Base-by-base conservation (phyloP, 2,797 vertebrate species). In the Gila robusta region DNA sequence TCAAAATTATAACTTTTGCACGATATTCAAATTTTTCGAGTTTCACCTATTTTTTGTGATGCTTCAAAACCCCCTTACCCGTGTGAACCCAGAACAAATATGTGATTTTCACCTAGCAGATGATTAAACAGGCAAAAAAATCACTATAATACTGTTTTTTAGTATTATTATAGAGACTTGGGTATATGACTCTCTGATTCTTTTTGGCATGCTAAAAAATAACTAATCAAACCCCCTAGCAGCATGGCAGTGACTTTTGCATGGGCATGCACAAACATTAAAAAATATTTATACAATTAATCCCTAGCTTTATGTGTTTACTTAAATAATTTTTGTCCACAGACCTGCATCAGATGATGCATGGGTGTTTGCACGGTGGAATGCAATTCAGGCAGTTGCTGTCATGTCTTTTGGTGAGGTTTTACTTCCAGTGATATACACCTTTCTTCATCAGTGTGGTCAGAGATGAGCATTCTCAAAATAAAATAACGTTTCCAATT, bases 331-430 rank as follows among this genome's bases (percentile, higher is more conserved):
- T 79, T 41, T 76, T 64, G 12, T 73, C 91, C 94, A 78, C 89
- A 98, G 97, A 91, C 92, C 93, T 44, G 95, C 96, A 32, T 96
- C 97, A 90, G 95, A 97, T 83, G 92, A 95, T 71, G 96, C 98
- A 0, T 99, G 98, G 98, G 91, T 90, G 32, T 98, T 99, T 95
- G 98, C 97, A 90, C 96, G 96, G 86, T 93, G 96, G 94, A 98
- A 96, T 86, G 96, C 96, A 54, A 90, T 98, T 80, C 97, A 98
- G 92, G 97, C 98, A 0, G 74, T 98, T 72, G 97, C 97, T 32
- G 96, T 99, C 23, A 99, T 99, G 97, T 98, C 97, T 81, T 99
- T 99, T 94, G 97, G 98, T 99, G 93, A 97, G 97, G 28, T 26
- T 64, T 56, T 56, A 26, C 35, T 54, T 67, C 23, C n/a, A 12